Percentiles rank a stretch among this genome's conserved stretches.
Conservation (phyloP, 2,797 vertebrate species). For the Synanceia verrucosa region DNA sequence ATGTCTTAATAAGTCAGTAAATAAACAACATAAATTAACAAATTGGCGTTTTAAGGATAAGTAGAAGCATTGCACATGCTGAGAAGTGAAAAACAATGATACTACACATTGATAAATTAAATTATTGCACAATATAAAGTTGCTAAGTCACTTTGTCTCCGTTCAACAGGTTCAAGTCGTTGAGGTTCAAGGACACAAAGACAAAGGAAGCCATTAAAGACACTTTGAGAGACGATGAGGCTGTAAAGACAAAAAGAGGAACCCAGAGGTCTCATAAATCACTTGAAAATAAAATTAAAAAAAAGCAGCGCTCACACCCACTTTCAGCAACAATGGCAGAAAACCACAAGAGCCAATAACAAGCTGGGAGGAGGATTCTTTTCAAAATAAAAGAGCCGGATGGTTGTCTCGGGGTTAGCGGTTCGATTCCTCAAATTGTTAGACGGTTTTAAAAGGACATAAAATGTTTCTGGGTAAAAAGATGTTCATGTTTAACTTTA, state of each 20-base stretch:
- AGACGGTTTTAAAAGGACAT: background rate
- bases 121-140: too few relatives aligned
- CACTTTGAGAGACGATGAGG: constrained; percentile 51
- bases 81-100: too few relatives aligned
- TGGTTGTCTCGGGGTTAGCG: constrained; percentile 31
- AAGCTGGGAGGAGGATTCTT: constrained; percentile 20
- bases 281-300: constrained; percentile 23
- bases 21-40: too few relatives aligned
- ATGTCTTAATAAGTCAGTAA: too few relatives aligned
- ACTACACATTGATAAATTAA: too few relatives aligned
- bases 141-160: background rate
- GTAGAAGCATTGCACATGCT: too few relatives aligned
- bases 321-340: constrained; percentile 43
- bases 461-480: background rate
- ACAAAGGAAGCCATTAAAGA: constrained; percentile 60
- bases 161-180: constrained; percentile 17
- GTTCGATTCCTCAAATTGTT: background rate
- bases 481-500: constrained; percentile 11
- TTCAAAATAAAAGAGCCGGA: background rate
- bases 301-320: constrained; percentile 49
- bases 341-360: constrained; percentile 47
- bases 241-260: constrained; percentile 64
- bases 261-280: constrained; percentile 66
- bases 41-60: too few relatives aligned
- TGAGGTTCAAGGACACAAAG: constrained; percentile 41